Evolutionary conservation across 2,888 invertebrate genomes (phyloP), one percentile per base, ranked within the genome.

Genomic region (Argyresthia albistria): DNA sequence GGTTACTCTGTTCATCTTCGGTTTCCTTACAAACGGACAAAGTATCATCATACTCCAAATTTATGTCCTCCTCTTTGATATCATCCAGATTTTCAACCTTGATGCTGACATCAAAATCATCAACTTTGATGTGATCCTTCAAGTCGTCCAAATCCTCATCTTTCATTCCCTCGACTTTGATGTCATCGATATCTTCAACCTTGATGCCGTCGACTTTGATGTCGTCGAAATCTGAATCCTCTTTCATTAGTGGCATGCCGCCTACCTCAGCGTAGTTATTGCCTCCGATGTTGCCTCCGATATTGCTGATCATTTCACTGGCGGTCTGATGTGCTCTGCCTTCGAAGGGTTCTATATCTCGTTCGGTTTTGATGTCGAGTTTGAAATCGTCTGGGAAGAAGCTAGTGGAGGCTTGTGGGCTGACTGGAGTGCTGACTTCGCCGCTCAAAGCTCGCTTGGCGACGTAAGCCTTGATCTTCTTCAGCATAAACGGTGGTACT

Each of bases 401-500:
- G 50, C 77, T 84, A 25, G 79, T 74, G 1, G 76, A 77, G 16
- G 84, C 79, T 57, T 77, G 76, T 0, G 84, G 83, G 56, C 83
- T 84, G n/a, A 78, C 74, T 0, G 69, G 71, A 54, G 73, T 80
- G 12, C 68, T 67, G 4, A 73, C 58, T 14, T 84, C 81, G 0
- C 76, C 80, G 47, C 70, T 78, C 0, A 78, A 59, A 1, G 75
- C 67, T 56, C 75, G 67, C 58, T 78, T 86, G 36, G 76, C 57
- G 64, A 94, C 91, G 66, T 91, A 93, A 0, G 87, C 77, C 60
- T 91, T 91, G 69, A 95, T 93, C 80, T 95, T 95, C 55, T 90
- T 88, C 39, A 93, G 66, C 89, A 95, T 92, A 75, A 93, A 93
- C 16, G 89, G 88, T 9, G 95, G 95, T 0, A 93, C 92, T 69